A percentile compares a stretch with the other conserved stretches of the same genome.
Conservation (phyloP, 2,797 vertebrate species). For the Coilia nasus region DNA sequence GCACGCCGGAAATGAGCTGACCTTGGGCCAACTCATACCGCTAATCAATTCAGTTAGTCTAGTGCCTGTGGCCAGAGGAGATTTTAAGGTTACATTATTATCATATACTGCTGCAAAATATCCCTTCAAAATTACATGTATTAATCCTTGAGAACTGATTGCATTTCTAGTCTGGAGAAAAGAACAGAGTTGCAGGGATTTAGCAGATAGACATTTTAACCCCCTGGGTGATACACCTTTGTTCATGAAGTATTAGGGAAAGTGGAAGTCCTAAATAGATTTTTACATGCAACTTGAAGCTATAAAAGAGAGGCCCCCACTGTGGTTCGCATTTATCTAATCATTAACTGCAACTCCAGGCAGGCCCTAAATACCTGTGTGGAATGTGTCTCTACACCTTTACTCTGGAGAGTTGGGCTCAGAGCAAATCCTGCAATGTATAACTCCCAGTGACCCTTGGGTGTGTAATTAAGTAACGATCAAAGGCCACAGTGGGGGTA, state of each 20-base stretch:
- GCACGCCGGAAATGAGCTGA: background rate
- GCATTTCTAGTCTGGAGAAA: too few species aligned
- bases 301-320: background rate
- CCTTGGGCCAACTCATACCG: background rate
- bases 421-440: background rate
- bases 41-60: background rate
- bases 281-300: background rate
- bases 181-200: too few species aligned
- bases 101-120: background rate
- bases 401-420: conserved; percentile 14
- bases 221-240: too few species aligned
- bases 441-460: background rate
- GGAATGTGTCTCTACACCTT: background rate
- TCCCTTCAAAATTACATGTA: background rate
- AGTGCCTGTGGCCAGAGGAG: background rate
- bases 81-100: background rate
- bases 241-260: background rate
- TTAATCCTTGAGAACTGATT: too few species aligned
- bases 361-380: background rate
- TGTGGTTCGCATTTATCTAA: background rate
- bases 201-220: too few species aligned
- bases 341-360: background rate
- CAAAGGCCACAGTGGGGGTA: background rate
- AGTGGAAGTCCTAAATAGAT: background rate
- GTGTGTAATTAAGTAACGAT: background rate